Conservation (phyloP, 2,888 invertebrate species). For the Ochropacha duplaris region DNA sequence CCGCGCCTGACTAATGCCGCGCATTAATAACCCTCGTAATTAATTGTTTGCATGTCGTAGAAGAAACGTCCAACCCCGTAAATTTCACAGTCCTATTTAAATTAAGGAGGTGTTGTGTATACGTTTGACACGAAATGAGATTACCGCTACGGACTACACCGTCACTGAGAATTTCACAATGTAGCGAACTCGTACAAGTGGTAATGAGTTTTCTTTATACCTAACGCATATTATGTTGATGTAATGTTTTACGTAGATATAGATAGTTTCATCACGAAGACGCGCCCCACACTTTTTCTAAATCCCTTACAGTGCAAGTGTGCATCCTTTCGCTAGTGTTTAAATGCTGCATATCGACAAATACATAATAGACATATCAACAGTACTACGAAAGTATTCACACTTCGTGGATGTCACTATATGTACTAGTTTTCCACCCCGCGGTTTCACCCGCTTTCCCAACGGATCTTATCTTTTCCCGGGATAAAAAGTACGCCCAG, state of each 20-base stretch:
- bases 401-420: no score
- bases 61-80: slow-evolving; percentile 71
- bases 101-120: slow-evolving; percentile 43
- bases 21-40: slow-evolving; percentile 81
- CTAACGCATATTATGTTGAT: not conserved
- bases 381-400: no score
- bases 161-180: not conserved
- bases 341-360: no score
- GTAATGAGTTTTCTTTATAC: slow-evolving; percentile 11
- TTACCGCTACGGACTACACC: slow-evolving; percentile 31
- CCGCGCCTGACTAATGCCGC: slow-evolving; percentile 74
- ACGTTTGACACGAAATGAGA: slow-evolving; percentile 15
- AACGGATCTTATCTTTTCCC: no score
- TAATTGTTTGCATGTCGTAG: slow-evolving; percentile 81
- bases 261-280: no score
- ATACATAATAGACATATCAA: no score
- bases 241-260: not conserved
- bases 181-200: slow-evolving; percentile 23
- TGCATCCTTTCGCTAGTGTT: no score
- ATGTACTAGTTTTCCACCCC: no score
- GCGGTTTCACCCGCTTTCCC: no score
- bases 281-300: no score
- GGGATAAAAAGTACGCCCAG: no score
- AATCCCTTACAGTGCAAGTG: no score
- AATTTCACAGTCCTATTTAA: slow-evolving; percentile 66